Evolutionary conservation across 2,888 invertebrate genomes (phyloP).

Genomic region (Noctua comes): DNA sequence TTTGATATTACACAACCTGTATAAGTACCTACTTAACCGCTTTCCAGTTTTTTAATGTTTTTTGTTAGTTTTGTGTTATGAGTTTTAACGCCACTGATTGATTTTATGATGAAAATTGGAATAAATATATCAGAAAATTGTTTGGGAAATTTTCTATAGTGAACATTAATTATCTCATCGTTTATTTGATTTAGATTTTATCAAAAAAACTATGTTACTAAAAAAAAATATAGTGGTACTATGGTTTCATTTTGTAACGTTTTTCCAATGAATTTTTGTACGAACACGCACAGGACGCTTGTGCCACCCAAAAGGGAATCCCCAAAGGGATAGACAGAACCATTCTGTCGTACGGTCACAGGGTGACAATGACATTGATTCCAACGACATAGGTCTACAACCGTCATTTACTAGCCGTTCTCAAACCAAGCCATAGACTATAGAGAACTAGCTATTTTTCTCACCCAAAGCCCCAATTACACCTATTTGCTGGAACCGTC

Average conservation of each 20-base stretch:
- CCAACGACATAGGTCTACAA: constrained; percentile 8
- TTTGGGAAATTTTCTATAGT: neutral
- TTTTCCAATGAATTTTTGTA: neutral
- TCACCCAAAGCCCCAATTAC: constrained; percentile 24
- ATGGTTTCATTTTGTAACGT: neutral
- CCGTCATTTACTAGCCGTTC: constrained; percentile 7
- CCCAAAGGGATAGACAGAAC: constrained; percentile 1
- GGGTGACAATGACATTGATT: constrained; percentile 24
- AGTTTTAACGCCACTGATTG: neutral
- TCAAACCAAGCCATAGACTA: neutral
- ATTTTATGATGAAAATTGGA: neutral
- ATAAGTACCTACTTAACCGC: neutral
- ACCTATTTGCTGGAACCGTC: constrained; percentile 28
- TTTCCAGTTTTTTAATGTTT: neutral
- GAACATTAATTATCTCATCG: neutral
- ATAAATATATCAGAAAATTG: neutral
- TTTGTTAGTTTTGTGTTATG: neutral
- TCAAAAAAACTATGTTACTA: neutral
- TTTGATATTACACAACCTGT: neutral
- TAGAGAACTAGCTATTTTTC: neutral
- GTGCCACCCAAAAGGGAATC: constrained; percentile 2
- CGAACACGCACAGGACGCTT: neutral
- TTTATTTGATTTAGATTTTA: neutral
- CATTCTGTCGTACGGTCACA: neutral
- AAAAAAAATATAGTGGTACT: neutral